These are phyloP conservation scores for Dascillus cervinus DNA, from an alignment of 2,888 invertebrate genomes.

Conservation along the genomic window DNA sequence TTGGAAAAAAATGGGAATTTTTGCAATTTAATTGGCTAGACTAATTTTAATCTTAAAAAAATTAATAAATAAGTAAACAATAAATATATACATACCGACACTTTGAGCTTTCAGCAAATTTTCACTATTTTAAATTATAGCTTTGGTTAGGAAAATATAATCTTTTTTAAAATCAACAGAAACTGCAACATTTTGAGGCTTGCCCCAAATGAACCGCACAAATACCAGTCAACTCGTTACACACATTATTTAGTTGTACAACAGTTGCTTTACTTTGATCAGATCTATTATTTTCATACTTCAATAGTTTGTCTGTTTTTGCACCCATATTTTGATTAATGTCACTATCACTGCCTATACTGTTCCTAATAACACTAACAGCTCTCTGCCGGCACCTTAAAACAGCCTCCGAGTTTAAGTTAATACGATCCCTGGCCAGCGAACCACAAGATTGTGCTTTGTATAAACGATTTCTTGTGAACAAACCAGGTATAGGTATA, in stretches of 20 bases:
- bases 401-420: conserved; percentile 36
- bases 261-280: conserved; percentile 25
- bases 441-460: conserved; percentile 59
- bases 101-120: too few relatives aligned
- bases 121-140: too few relatives aligned
- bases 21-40: too few relatives aligned
- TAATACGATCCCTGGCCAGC: conserved; percentile 47
- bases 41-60: too few relatives aligned
- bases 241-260: conserved; percentile 40
- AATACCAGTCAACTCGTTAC: conserved; percentile 44
- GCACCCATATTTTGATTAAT: conserved; percentile 47
- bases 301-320: conserved; percentile 9
- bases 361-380: conserved; percentile 38
- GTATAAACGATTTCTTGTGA: conserved; percentile 49
- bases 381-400: conserved; percentile 40
- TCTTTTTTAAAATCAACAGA: conserved; percentile 49
- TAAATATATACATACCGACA: conserved; percentile 7
- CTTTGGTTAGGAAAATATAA: too few relatives aligned
- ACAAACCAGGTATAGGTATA: conserved; percentile 51
- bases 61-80: too few relatives aligned
- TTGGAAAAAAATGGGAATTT: too few relatives aligned
- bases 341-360: conserved; percentile 43
- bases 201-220: conserved; percentile 50
- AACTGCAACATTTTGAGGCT: conserved; percentile 51
- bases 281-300: too few relatives aligned